Conservation (phyloP, 2,113 vertebrate genomes). For the Nicator chloris region DNA sequence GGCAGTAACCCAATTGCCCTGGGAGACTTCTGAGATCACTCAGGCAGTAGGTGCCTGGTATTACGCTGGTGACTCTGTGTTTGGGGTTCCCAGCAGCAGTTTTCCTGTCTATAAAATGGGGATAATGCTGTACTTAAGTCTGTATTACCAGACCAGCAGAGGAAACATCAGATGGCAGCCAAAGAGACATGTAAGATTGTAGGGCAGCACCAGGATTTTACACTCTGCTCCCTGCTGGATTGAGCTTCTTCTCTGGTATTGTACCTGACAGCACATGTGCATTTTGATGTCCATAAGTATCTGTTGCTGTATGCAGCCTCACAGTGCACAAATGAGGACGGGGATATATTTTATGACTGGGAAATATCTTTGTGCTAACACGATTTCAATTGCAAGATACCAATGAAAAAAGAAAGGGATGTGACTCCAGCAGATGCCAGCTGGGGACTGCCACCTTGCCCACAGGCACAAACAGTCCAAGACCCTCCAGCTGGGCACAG, state of each 20-base stretch:
- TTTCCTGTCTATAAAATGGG: background rate
- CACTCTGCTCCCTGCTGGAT: background rate
- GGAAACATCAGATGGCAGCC: background rate
- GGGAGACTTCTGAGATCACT: background rate
- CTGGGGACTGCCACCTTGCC: background rate
- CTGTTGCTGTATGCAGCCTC: background rate
- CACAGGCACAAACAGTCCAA: background rate
- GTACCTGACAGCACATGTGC: rapidly evolving
- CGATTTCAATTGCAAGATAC: background rate
- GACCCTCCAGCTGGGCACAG: background rate
- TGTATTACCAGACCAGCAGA: background rate
- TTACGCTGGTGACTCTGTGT: rapidly evolving
- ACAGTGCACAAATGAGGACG: background rate
- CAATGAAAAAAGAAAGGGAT: background rate
- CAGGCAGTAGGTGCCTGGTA: background rate
- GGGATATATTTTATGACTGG: background rate
- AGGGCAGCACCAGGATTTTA: background rate
- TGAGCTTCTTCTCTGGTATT: background rate
- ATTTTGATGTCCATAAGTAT: background rate
- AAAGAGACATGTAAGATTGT: rapidly evolving
- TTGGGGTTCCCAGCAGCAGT: background rate
- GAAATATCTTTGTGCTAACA: background rate
- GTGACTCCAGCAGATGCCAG: background rate
- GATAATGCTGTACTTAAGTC: background rate
- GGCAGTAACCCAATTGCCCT: background rate